phyloP scores from a whole-genome alignment of 2,113 vertebrate species.

The Climacteris rufus region DNA sequence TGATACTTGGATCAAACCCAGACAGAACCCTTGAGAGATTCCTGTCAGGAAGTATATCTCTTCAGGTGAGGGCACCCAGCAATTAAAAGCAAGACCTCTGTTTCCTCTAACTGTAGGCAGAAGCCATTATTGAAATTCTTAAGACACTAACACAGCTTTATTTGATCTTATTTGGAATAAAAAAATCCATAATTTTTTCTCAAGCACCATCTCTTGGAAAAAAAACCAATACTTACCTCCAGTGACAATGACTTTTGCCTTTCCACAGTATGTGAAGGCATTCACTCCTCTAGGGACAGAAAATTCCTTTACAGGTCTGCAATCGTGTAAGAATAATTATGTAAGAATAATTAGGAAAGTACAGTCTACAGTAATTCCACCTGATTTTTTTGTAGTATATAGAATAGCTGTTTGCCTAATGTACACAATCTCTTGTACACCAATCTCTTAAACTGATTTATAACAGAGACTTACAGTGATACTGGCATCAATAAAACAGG shows the following conservation, averaged over 20 bases:
- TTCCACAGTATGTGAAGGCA: slow-evolving; percentile 70
- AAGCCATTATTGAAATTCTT: not conserved
- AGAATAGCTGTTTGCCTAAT: not conserved
- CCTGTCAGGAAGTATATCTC: not conserved
- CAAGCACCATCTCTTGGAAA: not conserved
- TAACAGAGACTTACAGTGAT: not conserved
- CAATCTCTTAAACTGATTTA: not conserved
- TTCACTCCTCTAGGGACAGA: slow-evolving; percentile 71
- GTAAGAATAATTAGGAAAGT: not conserved
- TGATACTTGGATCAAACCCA: not conserved
- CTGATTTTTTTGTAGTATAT: not conserved
- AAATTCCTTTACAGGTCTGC: slow-evolving; percentile 73
- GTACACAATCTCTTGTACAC: not conserved
- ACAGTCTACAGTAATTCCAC: not conserved
- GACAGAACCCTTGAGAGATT: not conserved
- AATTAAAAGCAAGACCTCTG: not conserved
- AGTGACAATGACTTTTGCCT: slow-evolving; percentile 73
- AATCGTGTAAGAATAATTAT: not conserved
- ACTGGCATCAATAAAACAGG: not conserved
- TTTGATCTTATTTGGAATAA: not conserved
- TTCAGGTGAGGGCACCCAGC: not conserved
- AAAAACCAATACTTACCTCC: slow-evolving; percentile 55
- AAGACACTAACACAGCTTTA: not conserved
- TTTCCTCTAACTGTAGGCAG: not conserved
- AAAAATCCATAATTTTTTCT: not conserved